Base-by-base conservation (phyloP, 2,888 invertebrate species). In the Pseudanteris insignis region DNA sequence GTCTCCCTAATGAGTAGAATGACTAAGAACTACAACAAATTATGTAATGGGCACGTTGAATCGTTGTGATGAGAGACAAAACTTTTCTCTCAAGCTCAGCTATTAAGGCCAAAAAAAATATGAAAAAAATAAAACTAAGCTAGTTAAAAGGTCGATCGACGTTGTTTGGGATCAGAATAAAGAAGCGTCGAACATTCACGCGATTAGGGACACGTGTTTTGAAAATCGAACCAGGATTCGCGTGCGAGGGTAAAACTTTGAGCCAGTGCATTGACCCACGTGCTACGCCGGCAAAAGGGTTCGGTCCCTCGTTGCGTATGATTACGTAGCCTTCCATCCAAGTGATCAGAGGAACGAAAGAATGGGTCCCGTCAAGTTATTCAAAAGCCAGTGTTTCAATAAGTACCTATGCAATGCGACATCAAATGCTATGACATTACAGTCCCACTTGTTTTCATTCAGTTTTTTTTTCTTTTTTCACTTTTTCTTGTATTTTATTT, bases 241-340 rank as follows among this genome's bases (percentile, higher is more conserved):
- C 12, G 12, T 8, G n/a, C 32, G 25, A 47, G 60, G 51, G 53
- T 51, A 24, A 26, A 51, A 53, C 51, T 54, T 60, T 48, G 28
- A 43, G 43, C 24, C 30, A 29, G 61, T 50, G 34, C 61, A 38
- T 61, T 55, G 54, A 61, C 61, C 61, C 33, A 61, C 44, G 54
- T 44, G 54, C 29, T 41, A 46, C 46, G 18, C 32, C 50, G 33
- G 40, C 54, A 28, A 61, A 53, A 55, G 61, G 61, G 54, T 54
- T 61, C 54, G 14, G 36, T 44, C 50, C 44, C 44, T 55, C 33
- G 30, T 50, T 36, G 41, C 40, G 50, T 61, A 36, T 55, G 43
- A 61, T 61, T 55, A 61, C 61, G 55, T 48, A 55, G 53, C 59
- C 47, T 61, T 55, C 50, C 61, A 32, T 50, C 26, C 55, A 50